Evolutionary conservation across 1,140 invertebrate genomes (phyloP).

Genomic region (honey bee (Apis mellifera)): DNA sequence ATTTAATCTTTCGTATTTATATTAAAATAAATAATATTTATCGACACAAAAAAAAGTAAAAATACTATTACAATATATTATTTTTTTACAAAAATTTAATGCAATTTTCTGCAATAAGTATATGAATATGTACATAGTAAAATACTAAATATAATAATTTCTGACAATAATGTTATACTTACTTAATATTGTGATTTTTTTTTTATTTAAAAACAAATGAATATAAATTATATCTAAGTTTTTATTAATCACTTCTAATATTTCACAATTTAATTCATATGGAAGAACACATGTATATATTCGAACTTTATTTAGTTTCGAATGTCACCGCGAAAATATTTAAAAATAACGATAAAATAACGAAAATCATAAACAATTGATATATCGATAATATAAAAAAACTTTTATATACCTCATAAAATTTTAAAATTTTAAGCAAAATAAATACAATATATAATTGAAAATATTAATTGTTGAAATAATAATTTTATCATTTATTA

Average conservation of each 20-base stretch:
- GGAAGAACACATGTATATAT: too few relatives aligned
- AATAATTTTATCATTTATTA: too few relatives aligned
- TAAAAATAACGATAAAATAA: neutral
- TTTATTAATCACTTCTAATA: neutral
- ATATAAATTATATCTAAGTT: neutral
- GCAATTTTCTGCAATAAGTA: neutral
- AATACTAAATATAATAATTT: neutral
- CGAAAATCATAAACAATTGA: conserved; percentile 40
- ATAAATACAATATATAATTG: neutral
- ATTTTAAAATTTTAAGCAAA: neutral
- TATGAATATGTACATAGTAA: neutral
- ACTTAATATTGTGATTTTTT: neutral
- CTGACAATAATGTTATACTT: neutral
- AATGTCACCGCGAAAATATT: conserved; percentile 27
- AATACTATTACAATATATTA: neutral
- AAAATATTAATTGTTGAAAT: too few relatives aligned
- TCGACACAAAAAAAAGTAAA: neutral
- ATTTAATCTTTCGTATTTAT: neutral
- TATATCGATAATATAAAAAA: neutral
- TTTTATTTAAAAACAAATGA: neutral
- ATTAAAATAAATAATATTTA: neutral
- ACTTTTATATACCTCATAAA: too few relatives aligned
- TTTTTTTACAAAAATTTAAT: neutral
- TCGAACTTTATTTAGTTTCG: too few relatives aligned
- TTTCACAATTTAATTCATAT: too few relatives aligned